Evolutionary conservation across 2,888 invertebrate genomes (phyloP).

Genomic region (Cerastis rubricosa): DNA sequence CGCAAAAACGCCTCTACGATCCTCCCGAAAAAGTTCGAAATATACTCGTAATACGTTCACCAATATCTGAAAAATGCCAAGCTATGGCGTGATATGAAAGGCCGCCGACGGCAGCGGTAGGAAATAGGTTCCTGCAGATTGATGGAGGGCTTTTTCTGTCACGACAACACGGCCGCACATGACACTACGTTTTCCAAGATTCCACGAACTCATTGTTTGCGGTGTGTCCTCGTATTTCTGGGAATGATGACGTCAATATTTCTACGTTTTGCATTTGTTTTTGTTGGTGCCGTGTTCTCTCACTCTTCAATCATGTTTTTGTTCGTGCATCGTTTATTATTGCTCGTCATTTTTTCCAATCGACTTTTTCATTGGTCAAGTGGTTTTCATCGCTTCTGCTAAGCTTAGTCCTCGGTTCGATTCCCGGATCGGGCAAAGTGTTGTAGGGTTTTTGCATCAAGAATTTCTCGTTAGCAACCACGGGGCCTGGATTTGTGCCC

Average conservation of each 20-base stretch:
- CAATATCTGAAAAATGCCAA: slow-evolving; percentile 81
- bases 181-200: slow-evolving; percentile 80
- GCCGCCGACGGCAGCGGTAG: slow-evolving; percentile 77
- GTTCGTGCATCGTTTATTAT: background rate
- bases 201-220: slow-evolving; percentile 76
- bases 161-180: slow-evolving; percentile 80
- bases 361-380: background rate
- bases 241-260: slow-evolving; percentile 73
- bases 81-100: slow-evolving; percentile 79
- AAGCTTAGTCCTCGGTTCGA: background rate
- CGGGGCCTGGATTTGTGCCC: background rate
- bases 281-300: slow-evolving; percentile 43
- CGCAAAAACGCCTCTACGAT: slow-evolving; percentile 46
- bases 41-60: slow-evolving; percentile 77
- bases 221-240: slow-evolving; percentile 67
- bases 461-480: background rate
- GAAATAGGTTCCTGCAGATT: slow-evolving; percentile 82
- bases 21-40: slow-evolving; percentile 70
- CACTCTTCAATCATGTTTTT: slow-evolving; percentile 26
- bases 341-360: background rate
- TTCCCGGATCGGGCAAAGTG: background rate
- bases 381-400: background rate
- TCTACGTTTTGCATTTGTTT: slow-evolving; percentile 63
- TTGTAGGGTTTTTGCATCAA: background rate
- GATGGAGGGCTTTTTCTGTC: slow-evolving; percentile 87